These are phyloP conservation scores for Heliopora coerulea DNA, from an alignment of 92 coral and sea anemone genomes.

Conservation along the genomic window DNA sequence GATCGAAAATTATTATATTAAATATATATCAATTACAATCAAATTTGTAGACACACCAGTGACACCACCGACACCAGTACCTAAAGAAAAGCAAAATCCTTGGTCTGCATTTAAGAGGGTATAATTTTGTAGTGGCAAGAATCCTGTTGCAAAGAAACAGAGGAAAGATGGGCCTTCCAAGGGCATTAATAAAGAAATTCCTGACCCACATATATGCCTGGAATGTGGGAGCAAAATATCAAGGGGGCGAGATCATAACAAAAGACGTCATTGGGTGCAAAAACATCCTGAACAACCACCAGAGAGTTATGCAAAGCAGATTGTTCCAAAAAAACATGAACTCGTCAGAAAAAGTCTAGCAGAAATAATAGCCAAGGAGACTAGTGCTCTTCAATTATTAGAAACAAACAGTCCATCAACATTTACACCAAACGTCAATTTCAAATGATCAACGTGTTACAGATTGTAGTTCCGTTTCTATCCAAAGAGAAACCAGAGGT, in stretches of 20 bases:
- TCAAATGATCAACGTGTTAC: neutral
- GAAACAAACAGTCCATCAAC: too few species aligned
- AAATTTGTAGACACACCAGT: too few species aligned
- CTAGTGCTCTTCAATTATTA: too few species aligned
- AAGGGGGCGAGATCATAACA: slow-evolving; percentile 14
- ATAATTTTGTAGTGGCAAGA: neutral
- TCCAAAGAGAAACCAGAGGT: slow-evolving; percentile 6
- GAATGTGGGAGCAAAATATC: slow-evolving; percentile 8
- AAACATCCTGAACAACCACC: neutral
- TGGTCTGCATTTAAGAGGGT: slow-evolving; percentile 21
- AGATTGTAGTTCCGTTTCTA: too few species aligned
- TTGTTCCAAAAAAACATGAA: slow-evolving; percentile 15
- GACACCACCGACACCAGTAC: too few species aligned
- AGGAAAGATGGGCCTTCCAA: neutral
- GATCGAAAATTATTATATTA: too few species aligned
- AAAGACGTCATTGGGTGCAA: slow-evolving; percentile 17
- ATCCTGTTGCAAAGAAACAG: too few species aligned
- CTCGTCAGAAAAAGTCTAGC: neutral
- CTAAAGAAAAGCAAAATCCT: too few species aligned
- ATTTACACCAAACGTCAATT: too few species aligned
- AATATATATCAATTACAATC: too few species aligned
- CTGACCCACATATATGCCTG: slow-evolving; percentile 13
- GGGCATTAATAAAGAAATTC: neutral
- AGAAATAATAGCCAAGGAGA: neutral
- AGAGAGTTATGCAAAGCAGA: neutral